These are phyloP conservation scores for Chirona hameri DNA, from an alignment of 2,888 invertebrate genomes.

Conservation along the genomic window DNA sequence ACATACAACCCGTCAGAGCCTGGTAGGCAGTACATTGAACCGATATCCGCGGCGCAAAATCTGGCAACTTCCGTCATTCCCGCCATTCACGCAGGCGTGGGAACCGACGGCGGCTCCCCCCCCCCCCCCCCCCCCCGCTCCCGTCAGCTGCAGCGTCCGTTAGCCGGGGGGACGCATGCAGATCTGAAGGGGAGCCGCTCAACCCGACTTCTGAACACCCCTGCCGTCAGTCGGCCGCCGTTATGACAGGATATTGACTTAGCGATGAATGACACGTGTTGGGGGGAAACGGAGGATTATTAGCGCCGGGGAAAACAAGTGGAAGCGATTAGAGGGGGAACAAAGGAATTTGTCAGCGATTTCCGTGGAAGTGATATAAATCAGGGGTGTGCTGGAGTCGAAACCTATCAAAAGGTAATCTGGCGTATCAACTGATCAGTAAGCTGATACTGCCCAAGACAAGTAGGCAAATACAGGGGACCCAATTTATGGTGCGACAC, in stretches of 20 bases:
- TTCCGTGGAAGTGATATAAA: background rate
- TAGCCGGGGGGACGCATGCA: background rate
- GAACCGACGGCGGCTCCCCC: too few species aligned
- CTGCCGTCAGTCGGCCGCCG: background rate
- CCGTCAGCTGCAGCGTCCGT: background rate
- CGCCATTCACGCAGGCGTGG: too few species aligned
- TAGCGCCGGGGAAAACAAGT: background rate
- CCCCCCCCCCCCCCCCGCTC: too few species aligned
- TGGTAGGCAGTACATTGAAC: background rate
- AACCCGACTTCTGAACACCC: too few species aligned
- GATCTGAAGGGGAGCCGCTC: background rate
- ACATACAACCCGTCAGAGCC: conserved; percentile 32
- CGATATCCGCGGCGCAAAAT: too few species aligned
- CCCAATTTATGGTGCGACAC: too few species aligned
- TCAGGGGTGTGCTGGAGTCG: conserved; percentile 47
- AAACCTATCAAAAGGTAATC: conserved; percentile 44
- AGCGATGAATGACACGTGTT: background rate
- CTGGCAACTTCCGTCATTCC: too few species aligned
- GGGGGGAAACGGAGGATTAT: background rate
- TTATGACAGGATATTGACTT: conserved; percentile 9
- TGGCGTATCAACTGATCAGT: background rate
- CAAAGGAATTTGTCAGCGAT: background rate
- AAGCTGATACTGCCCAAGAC: conserved; percentile 43
- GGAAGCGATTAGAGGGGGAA: background rate
- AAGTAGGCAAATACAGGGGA: background rate